Conservation (phyloP, 2,797 vertebrate species). For the Pygocentrus nattereri region DNA sequence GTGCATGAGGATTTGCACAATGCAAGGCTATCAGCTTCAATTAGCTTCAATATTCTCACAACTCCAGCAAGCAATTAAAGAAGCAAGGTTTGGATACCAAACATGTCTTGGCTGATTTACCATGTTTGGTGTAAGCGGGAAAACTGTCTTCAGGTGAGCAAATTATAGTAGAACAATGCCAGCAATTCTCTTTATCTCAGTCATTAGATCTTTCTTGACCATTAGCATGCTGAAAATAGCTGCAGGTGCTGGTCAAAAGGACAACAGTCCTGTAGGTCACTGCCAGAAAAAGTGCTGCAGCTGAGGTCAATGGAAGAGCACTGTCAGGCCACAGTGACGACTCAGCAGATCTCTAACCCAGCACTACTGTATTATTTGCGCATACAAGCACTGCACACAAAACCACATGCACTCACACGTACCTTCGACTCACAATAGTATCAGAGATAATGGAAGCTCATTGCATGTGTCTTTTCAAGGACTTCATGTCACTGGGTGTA, state of each 20-base stretch:
- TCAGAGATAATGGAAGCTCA: conserved; percentile 40
- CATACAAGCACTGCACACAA: not conserved
- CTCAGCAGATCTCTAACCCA: not conserved
- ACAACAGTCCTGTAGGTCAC: conserved; percentile 1
- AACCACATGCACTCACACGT: not conserved
- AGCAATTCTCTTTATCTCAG: not conserved
- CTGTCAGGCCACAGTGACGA: not conserved
- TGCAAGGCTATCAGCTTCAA: no score
- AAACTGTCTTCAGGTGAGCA: not conserved
- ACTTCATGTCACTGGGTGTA: conserved; percentile 37
- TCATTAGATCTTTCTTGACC: not conserved
- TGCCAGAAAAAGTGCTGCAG: not conserved
- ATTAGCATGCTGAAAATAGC: not conserved
- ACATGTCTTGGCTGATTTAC: not conserved
- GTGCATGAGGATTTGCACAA: no score
- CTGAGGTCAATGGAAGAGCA: not conserved
- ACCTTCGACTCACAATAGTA: conserved; percentile 19
- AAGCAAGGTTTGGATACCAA: not conserved
- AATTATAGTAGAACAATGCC: not conserved
- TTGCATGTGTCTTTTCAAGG: conserved; percentile 43
- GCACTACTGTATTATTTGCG: not conserved
- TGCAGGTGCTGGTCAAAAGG: not conserved
- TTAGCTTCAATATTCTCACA: no score
- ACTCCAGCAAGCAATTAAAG: no score
- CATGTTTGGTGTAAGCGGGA: not conserved